Base-by-base conservation (phyloP, 2,113 vertebrate species). In the Cairina moschata region DNA sequence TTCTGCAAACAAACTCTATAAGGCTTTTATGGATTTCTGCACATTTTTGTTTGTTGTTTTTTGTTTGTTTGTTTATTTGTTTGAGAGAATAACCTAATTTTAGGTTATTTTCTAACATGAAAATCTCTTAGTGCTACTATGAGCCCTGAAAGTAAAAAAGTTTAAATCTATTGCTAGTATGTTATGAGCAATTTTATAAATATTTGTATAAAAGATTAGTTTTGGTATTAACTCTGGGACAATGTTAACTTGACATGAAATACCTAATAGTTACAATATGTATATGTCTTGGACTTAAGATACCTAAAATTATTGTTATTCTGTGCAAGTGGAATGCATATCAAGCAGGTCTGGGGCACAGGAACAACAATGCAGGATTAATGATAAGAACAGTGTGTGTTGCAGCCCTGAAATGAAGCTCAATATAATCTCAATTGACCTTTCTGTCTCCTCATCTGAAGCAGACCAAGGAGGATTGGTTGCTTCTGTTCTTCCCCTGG, bases 1-100 rank as follows among this genome's bases (percentile, higher is more conserved):
- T 74, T 29, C 13, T 22, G 78, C 23, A 46, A 29, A 52, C 21
- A 55, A 75, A 74, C 15, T 44, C 0, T 0, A 42, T 71, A 0
- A 4, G 44, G 8, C 23, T 84, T 62, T 67, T 42, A 46, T 17
- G 29, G 25, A 66, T 63, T 40, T 50, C 17, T 59, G n/a, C 29
- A 36, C 46, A n/a, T 2, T 80, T 88, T 73, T 42, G 2, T 74
- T 46, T 18, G 44, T 56, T 56, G 20, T 6, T 9, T 31, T 48
- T 48, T 48, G 44, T 48, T 48, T 48, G 46, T 21, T 48, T 48
- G 46, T 21, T 48, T 48, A 9, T 21, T 48, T 48, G 20, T 48
- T 48, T 48, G 10, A 48, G 46, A 11, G 46, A 48, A 48, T 48
- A 79, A 9, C 8, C 3, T 78, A 60, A 72, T 56, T 42, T 60